These are phyloP conservation scores for Serilophus lunatus DNA, from an alignment of 2,113 vertebrate genomes.

Conservation along the genomic window DNA sequence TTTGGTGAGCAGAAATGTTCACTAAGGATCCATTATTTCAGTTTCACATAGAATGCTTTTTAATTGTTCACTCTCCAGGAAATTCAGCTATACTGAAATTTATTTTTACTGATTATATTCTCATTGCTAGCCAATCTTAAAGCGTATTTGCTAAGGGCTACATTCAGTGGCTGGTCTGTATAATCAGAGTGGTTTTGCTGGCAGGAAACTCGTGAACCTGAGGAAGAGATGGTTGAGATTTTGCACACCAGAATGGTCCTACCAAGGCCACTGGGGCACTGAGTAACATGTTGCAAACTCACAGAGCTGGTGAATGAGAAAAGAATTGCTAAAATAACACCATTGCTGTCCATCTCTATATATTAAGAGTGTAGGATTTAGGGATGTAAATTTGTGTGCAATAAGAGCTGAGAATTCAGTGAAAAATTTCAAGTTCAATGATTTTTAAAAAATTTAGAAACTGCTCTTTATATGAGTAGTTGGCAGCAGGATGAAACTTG, in stretches of 20 bases:
- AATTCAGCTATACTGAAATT: background rate
- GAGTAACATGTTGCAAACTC: background rate
- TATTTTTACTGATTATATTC: background rate
- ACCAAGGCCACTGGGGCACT: background rate
- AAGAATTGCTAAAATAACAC: background rate
- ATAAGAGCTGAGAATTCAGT: background rate
- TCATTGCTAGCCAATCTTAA: background rate
- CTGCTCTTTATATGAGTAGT: background rate
- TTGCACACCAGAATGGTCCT: background rate
- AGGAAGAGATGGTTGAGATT: background rate
- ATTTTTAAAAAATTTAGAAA: background rate
- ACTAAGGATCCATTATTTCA: too few species aligned
- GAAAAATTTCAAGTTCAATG: background rate
- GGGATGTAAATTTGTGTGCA: background rate
- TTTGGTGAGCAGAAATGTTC: too few species aligned
- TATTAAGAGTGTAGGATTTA: background rate
- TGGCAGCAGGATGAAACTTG: background rate
- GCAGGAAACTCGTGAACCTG: background rate
- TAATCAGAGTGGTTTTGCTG: background rate
- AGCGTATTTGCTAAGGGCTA: rapidly evolving
- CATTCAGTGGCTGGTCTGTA: background rate
- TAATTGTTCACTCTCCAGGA: background rate
- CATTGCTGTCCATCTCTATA: background rate
- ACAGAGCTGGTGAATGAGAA: background rate
- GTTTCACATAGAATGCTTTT: background rate